Evolutionary conservation across 2,888 invertebrate species (phyloP).

Genomic region (Deroplatys truncata): DNA sequence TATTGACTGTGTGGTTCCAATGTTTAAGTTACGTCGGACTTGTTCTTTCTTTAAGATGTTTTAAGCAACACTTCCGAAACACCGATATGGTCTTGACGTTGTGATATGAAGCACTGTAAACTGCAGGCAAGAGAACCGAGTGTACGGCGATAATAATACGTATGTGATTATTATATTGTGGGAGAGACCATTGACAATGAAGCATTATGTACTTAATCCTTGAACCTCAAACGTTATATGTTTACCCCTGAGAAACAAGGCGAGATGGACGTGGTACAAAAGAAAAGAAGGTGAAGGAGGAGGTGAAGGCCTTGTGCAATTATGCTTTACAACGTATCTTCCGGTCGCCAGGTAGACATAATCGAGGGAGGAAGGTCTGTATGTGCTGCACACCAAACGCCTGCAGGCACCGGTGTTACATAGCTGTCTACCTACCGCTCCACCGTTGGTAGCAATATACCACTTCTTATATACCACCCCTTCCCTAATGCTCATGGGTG

Average conservation of each 20-base stretch:
- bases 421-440: neutral
- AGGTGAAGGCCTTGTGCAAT: neutral
- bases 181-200: no score
- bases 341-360: neutral
- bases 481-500: neutral
- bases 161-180: no score
- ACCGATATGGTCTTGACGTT: no score
- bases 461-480: neutral
- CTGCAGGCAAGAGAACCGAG: no score
- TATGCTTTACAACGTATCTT: conserved; percentile 12
- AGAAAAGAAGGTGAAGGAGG: neutral
- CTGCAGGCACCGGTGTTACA: neutral
- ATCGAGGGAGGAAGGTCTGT: neutral
- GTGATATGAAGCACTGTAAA: no score
- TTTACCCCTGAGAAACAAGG: neutral
- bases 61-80: no score
- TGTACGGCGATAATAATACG: no score
- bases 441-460: neutral
- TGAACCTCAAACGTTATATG: neutral
- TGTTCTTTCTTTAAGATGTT: no score
- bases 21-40: no score
- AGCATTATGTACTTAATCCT: neutral
- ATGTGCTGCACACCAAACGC: neutral
- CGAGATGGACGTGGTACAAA: neutral
- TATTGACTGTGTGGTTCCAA: no score